These are phyloP conservation scores for Calameuta pallipes DNA, from an alignment of 2,888 invertebrate genomes.

Conservation along the genomic window DNA sequence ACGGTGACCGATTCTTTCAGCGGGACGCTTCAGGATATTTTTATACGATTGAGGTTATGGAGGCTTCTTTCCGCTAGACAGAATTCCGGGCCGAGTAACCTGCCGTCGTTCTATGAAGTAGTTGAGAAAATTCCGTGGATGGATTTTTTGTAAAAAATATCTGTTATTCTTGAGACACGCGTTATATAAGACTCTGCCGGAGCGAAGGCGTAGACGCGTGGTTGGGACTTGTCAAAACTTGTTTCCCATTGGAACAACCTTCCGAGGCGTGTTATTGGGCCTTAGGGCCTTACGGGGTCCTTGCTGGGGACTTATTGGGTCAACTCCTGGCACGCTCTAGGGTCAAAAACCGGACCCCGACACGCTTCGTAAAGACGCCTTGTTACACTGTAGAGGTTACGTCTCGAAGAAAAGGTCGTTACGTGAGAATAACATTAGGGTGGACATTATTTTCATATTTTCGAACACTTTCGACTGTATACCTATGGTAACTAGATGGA, in stretches of 20 bases:
- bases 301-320: conserved; percentile 41
- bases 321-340: conserved; percentile 40
- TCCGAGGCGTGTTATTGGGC: conserved; percentile 9
- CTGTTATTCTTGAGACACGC: neutral
- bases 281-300: conserved; percentile 1
- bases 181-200: neutral
- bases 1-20: conserved; percentile 4
- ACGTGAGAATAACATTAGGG: neutral
- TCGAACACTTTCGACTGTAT: neutral
- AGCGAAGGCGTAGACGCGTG: conserved; percentile 55
- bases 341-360: conserved; percentile 57
- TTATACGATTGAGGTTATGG: neutral
- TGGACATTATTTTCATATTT: neutral
- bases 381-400: neutral
- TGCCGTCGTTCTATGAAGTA: neutral
- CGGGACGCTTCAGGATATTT: neutral
- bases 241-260: conserved; percentile 39
- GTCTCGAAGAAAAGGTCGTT: neutral
- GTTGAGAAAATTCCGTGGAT: neutral
- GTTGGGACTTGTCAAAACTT: conserved; percentile 62
- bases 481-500: neutral
- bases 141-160: neutral
- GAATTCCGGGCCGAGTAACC: neutral
- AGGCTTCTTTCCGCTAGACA: neutral
- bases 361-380: conserved; percentile 26